These are phyloP conservation scores for Bactericera cockerelli DNA, from an alignment of 1,140 invertebrate genomes.

Conservation along the genomic window DNA sequence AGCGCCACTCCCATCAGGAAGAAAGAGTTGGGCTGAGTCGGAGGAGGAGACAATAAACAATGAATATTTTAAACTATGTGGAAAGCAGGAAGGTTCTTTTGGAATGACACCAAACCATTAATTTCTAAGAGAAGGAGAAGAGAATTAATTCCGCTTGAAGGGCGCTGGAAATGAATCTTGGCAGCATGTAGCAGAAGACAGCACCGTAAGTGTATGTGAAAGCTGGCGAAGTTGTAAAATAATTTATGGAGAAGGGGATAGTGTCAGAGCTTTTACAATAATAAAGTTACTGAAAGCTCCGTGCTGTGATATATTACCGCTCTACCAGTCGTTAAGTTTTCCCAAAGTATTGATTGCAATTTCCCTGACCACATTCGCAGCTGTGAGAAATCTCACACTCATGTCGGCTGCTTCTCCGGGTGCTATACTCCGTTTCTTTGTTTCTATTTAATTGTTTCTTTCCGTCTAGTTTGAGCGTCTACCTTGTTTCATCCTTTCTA, in stretches of 20 bases:
- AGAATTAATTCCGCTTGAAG: constrained; percentile 6
- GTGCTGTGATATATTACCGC: constrained; percentile 5
- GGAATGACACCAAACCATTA: constrained; percentile 8
- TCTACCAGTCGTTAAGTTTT: constrained; percentile 4
- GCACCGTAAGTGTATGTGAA: constrained; percentile 4
- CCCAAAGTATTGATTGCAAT: constrained; percentile 6
- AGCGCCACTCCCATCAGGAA: no score
- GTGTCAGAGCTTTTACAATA: constrained; percentile 9
- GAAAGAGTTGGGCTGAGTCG: no score
- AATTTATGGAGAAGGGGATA: constrained; percentile 8
- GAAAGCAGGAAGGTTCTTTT: not conserved
- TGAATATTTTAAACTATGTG: not conserved
- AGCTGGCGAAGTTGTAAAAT: not conserved
- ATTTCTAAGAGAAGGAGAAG: not conserved
- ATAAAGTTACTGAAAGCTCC: constrained; percentile 8
- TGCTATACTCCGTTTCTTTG: no score
- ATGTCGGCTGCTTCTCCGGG: no score
- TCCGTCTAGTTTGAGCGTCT: no score
- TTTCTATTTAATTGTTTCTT: no score
- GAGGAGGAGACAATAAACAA: constrained; percentile 2
- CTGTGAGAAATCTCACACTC: constrained; percentile 4
- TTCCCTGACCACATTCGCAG: constrained; percentile 2
- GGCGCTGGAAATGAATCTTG: not conserved
- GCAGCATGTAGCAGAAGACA: no score
- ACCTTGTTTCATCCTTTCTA: no score